Evolutionary conservation across 2,797 vertebrate species (phyloP).

Genomic region (Onychomys torridus): DNA sequence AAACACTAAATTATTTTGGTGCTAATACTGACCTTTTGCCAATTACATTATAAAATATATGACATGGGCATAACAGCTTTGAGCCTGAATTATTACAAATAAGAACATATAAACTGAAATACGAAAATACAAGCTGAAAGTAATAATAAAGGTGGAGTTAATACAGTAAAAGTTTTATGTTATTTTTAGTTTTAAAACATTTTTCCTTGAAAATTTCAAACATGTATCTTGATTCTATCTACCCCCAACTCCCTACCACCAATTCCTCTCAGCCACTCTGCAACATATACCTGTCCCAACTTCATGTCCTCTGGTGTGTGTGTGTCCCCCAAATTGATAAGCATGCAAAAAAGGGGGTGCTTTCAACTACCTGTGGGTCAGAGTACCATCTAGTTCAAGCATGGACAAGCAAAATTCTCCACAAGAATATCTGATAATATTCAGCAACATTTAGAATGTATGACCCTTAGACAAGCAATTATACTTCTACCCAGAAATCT

Average conservation of each 20-base stretch:
- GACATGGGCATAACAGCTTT: background rate
- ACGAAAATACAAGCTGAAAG: background rate
- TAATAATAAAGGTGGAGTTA: background rate
- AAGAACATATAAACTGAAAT: conserved; percentile 23
- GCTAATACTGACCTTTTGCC: background rate
- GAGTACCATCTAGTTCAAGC: background rate
- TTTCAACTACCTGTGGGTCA: background rate
- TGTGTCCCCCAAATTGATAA: background rate
- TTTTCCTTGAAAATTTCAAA: background rate
- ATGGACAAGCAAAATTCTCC: background rate
- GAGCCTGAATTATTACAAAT: conserved; percentile 15
- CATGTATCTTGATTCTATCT: background rate
- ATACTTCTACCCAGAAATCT: background rate
- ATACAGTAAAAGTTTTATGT: background rate
- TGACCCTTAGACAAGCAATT: background rate
- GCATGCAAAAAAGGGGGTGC: background rate
- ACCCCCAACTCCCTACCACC: background rate
- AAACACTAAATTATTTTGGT: background rate
- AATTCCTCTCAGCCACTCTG: background rate
- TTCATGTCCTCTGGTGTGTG: background rate
- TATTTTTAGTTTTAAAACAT: background rate
- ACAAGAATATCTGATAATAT: background rate
- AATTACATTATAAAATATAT: conserved; percentile 22
- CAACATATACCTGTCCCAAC: background rate
- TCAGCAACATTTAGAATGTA: background rate